Conservation (phyloP, 2,888 invertebrate genomes). For the Notodonta ziczac region DNA sequence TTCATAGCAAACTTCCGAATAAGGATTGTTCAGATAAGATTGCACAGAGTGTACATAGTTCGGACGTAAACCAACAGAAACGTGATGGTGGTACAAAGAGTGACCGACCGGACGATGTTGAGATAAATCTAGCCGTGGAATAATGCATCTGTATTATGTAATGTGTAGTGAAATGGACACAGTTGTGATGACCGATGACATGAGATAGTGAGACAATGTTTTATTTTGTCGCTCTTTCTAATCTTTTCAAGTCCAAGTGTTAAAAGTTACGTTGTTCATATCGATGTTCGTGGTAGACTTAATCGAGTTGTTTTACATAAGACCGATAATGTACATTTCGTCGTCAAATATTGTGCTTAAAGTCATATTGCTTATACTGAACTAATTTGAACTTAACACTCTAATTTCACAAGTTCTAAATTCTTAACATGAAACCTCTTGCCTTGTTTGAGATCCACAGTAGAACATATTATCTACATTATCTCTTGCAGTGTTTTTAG, state of each 20-base stretch:
- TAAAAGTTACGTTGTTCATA: not conserved
- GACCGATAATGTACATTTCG: no score
- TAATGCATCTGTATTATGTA: not conserved
- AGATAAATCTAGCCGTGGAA: slow-evolving; percentile 1
- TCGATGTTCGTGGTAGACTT: not conserved
- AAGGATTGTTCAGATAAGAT: not conserved
- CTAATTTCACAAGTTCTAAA: no score
- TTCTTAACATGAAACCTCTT: no score
- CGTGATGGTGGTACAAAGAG: slow-evolving; percentile 52
- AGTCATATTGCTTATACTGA: no score
- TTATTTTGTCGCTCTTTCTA: slow-evolving; percentile 5
- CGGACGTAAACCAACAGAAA: slow-evolving; percentile 21
- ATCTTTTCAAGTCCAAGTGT: not conserved
- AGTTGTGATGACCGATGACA: slow-evolving; percentile 27
- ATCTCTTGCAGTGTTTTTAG: no score
- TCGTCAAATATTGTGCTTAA: no score
- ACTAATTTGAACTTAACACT: no score
- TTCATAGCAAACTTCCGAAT: not conserved
- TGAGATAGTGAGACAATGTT: slow-evolving; percentile 21
- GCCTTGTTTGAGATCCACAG: no score
- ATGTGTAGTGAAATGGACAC: slow-evolving; percentile 2
- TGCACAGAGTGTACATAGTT: not conserved
- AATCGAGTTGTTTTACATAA: no score
- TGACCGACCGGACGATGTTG: slow-evolving; percentile 35
- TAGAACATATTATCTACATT: no score